Percentiles rank a stretch among this genome's conserved stretches.
Evolutionary conservation across 2,113 vertebrate species (phyloP).

Genomic region (Platichthys stellatus): DNA sequence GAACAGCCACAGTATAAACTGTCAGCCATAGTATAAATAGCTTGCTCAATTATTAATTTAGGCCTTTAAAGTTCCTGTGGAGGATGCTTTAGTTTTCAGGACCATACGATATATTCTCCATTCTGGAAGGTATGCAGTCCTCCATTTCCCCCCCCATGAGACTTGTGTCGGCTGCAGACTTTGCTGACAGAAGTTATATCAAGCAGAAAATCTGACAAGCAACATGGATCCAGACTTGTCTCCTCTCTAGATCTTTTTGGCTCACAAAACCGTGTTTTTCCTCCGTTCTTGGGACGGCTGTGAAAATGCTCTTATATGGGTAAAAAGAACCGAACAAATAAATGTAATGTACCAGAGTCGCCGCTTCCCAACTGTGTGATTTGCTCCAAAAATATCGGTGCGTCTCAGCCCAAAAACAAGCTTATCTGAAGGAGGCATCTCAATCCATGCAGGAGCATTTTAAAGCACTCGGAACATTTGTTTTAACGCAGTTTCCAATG

Average conservation of each 20-base stretch:
- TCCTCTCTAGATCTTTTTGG: slow-evolving; percentile 59
- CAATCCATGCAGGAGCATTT: slow-evolving; percentile 51
- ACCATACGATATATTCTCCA: slow-evolving; percentile 24
- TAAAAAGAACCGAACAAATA: slow-evolving; percentile 55
- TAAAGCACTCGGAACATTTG: slow-evolving; percentile 66
- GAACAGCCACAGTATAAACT: not conserved
- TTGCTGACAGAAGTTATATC: slow-evolving; percentile 69
- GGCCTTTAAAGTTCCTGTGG: slow-evolving; percentile 21
- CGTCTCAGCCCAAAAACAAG: slow-evolving; percentile 39
- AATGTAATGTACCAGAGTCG: slow-evolving; percentile 48
- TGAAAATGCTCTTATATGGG: slow-evolving; percentile 60
- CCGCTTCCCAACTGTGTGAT: slow-evolving; percentile 62
- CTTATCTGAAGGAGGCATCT: slow-evolving; percentile 63
- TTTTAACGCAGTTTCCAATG: slow-evolving; percentile 65
- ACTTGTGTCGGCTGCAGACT: slow-evolving; percentile 51
- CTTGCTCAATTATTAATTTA: slow-evolving; percentile 17
- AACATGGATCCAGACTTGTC: slow-evolving; percentile 69
- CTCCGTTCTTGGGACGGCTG: slow-evolving; percentile 42
- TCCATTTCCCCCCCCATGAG: slow-evolving; percentile 43
- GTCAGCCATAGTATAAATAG: slow-evolving; percentile 7
- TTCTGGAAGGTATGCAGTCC: slow-evolving; percentile 39
- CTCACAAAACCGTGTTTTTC: slow-evolving; percentile 45
- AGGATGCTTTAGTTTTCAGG: slow-evolving; percentile 43
- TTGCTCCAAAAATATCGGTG: slow-evolving; percentile 57
- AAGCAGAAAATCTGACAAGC: slow-evolving; percentile 74